Base-by-base conservation (phyloP, 2,888 invertebrate species). In the Nomada fucata region DNA sequence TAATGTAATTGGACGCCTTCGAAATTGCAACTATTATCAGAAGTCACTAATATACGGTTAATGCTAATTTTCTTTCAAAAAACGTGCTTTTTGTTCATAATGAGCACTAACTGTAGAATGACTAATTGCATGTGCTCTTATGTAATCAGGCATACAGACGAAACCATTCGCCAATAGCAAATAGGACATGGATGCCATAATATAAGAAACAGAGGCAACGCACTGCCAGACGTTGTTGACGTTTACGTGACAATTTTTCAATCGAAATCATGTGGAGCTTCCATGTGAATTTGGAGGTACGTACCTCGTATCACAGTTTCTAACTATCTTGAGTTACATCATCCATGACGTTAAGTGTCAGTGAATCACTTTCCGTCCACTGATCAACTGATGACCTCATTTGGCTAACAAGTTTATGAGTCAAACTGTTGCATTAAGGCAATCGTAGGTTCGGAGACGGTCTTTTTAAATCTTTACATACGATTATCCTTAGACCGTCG, bases 401-500 rank as follows among this genome's bases (percentile, higher is more conserved):
- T 87, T 83, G 80, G 68, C 88, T 87, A 87, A 88, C 81, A 79
- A 87, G 86, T 87, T 88, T 86, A 86, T 81, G 84, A 87, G 88
- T 86, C 84, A 83, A 88, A 84, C 76, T 71, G 72, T 75, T 73
- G 67, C 60, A 63, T 83, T 81, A 79, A 81, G 65, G 70, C 71
- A 71, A 71, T 76, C 69, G 18, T 64, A 20, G 60, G 60, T 44
- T 61, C 18, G 53, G 26, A 71, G 65, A 76, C 82, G 76, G 60
- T 79, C 75, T 76, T 73, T 84, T 78, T 82, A 82, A 76, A 82
- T 75, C 50, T 57, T 52, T 18, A 3, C 44, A 20, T 36, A n/a
- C 50, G 20, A 44, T 2, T 36, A 55, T 69, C 52, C 60, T 57
- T 15, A 76, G 55, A 23, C 50, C 20, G n/a, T 26, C 3, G n/a